Evolutionary conservation across 2,113 vertebrate species (phyloP).

Genomic region (Apteryx owenii): DNA sequence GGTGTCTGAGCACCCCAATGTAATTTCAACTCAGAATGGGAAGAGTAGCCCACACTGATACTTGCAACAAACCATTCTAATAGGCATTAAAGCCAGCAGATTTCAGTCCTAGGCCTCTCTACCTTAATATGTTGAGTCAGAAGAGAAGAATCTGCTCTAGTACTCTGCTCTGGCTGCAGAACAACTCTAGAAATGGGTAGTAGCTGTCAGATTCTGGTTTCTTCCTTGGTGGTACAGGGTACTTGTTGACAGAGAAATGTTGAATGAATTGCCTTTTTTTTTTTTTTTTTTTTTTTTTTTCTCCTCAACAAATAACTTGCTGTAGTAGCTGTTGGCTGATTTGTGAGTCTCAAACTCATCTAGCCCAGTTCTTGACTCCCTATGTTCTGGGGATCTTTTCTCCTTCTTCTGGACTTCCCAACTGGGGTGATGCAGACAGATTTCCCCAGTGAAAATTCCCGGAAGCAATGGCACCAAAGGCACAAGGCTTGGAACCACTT

Average conservation of each 20-base stretch:
- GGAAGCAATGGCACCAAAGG: neutral
- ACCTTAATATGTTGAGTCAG: neutral
- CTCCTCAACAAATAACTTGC: neutral
- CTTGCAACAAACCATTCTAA: neutral
- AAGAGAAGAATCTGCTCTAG: neutral
- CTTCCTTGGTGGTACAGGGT: no score
- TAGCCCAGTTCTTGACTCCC: neutral
- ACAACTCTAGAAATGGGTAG: neutral
- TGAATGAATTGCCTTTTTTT: neutral
- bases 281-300: no score
- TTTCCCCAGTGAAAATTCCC: neutral
- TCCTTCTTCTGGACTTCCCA: neutral
- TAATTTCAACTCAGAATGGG: neutral
- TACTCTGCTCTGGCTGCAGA: fast-evolving
- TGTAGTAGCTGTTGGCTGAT: fast-evolving
- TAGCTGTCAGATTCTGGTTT: neutral
- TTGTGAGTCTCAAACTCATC: neutral
- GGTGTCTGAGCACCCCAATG: neutral
- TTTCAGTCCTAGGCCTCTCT: neutral
- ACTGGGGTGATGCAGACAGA: fast-evolving
- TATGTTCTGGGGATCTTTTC: neutral
- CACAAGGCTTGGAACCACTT: neutral
- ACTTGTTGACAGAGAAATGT: neutral
- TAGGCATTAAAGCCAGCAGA: neutral
- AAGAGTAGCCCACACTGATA: neutral